phyloP scores from a whole-genome alignment of 2,797 vertebrate species.

The Liasis olivaceus region DNA sequence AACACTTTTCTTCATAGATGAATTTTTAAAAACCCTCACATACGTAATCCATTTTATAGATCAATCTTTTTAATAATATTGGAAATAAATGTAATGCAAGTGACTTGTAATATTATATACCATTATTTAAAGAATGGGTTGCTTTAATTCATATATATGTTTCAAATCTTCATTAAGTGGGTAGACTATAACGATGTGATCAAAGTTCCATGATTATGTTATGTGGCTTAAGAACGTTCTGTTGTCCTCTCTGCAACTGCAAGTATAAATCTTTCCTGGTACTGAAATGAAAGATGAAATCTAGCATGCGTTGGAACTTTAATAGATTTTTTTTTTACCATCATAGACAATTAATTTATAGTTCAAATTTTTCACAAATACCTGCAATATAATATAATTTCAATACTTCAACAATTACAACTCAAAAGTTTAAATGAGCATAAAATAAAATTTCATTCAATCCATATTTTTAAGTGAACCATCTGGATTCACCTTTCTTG shows the following conservation, averaged over 20 bases:
- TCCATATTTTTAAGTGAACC: background rate
- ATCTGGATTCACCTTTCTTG: background rate
- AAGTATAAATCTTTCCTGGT: background rate
- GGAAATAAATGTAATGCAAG: conserved; percentile 14
- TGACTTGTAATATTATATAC: background rate
- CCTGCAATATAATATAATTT: background rate
- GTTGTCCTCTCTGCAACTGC: background rate
- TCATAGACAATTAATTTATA: background rate
- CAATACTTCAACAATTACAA: background rate
- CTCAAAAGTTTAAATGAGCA: background rate
- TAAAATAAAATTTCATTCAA: background rate
- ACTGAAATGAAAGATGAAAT: background rate
- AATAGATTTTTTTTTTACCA: background rate
- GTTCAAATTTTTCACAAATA: background rate
- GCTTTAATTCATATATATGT: background rate
- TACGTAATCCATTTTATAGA: conserved; percentile 12
- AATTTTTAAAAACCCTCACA: conserved; percentile 17
- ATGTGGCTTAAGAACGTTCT: background rate
- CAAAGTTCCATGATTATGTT: background rate
- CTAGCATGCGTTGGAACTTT: background rate
- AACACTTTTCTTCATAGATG: conserved; percentile 46
- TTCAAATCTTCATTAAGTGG: background rate
- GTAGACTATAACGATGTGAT: background rate
- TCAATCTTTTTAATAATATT: background rate
- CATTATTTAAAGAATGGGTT: background rate